Evolutionary conservation across 2,888 invertebrate species (phyloP), one percentile per base, ranked within the genome.

Genomic region (Oligia fasciuncula): DNA sequence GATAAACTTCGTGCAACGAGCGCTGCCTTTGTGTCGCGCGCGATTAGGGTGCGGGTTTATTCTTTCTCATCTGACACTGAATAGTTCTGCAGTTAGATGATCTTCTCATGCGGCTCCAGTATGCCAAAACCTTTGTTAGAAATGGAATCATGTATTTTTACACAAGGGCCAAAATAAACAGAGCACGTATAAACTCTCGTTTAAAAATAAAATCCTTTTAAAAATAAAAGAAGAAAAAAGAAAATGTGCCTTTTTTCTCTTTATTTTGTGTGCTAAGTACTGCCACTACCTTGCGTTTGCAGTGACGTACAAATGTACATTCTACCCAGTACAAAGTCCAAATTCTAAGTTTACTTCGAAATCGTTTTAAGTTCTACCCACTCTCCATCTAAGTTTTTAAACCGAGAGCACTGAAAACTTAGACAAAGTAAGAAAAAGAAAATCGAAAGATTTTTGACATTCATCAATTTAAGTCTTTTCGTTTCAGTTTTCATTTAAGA

Each of bases 321-420:
- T 29, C 17, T 62, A 71, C 23, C 46, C 66, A 70, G 70, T 70
- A 71, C 66, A 62, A 79, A 84, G 70, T 81, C 60, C 46, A 79
- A 84, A 84, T 84, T 78, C 60, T 23, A 60, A 54, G 60, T 68
- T 68, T 8, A 23, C 46, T 83, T 62, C 40, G 54, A 83, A 80
- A 77, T 40, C 68, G 62, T 83, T 80, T 80, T 63, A 83, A 66
- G 51, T 60, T 81, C 14, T 51, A 51, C 4, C 60, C 35, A 29
- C 35, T 66, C 23, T 60, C 23, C 4, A 60, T 40, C 1, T 46
- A 84, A 70, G 54, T 79, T 84, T 81, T 70, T 29, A 46, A 60
- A 79, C 62, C n/a, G 11, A 68, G 29, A 62, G 60, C 17, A 23
- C 60, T 66, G 51, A 51, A 57, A 40, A 5, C 40, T 40, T 40